Evolutionary conservation across 2,113 vertebrate species (phyloP), one percentile per base, ranked within the genome.

Genomic region (Haplotaxodon microlepis): DNA sequence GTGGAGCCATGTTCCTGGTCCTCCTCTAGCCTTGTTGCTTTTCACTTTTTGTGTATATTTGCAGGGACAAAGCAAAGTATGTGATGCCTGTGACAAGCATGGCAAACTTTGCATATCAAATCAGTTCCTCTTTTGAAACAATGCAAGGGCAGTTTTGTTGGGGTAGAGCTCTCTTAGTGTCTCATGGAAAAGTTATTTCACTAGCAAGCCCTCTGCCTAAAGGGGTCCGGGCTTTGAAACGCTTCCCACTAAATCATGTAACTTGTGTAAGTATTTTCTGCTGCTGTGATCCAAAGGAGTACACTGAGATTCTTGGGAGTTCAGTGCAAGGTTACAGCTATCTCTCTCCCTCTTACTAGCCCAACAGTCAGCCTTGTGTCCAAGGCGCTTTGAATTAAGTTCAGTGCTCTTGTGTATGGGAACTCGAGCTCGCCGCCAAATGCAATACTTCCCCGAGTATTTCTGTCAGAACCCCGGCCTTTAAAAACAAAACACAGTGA

Each of bases 371-470:
- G 94, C 95, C 93, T 92, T 90, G 92, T 83, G 88, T 95, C 95
- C 96, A 96, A 96, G 95, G 93, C 89, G 90, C 93, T 94, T 95
- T 88, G 94, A 96, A 94, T 94, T 95, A 94, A 90, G 92, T 93
- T 95, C 92, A 93, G 93, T 84, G 87, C 93, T 93, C 93, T 91
- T 57, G 92, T 90, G 94, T 95, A 96, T 97, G 96, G 95, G 96
- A 97, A 96, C 95, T 92, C 76, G 50, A 90, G 92, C 92, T 92
- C 63, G 83, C 76, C 89, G 96, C 96, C 96, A 97, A 96, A 95
- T 92, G 95, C 95, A 96, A 96, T 96, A 96, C 96, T 96, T 96
- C 94, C 93, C 94, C n/a, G 89, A 96, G 93, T 94, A 95, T 96
- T 96, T 96, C 96, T 96, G 96, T 96, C 96, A 95, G 94, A 96